These are phyloP conservation scores for Oreotrochilus melanogaster DNA, from an alignment of 2,113 vertebrate species.

Conservation along the genomic window DNA sequence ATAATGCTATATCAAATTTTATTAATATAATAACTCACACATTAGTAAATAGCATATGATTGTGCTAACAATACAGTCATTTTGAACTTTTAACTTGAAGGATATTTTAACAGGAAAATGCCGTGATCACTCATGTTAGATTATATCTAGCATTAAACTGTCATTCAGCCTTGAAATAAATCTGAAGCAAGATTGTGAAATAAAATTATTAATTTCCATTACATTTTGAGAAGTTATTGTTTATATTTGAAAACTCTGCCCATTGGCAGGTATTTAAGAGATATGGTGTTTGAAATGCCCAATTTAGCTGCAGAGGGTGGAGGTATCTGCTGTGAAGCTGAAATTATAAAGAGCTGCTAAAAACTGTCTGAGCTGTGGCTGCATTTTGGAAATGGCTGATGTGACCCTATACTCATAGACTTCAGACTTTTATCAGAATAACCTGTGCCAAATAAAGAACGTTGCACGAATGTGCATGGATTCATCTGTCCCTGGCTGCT, in stretches of 20 bases:
- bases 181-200: background rate
- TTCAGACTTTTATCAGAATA: background rate
- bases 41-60: background rate
- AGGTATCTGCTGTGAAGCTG: background rate
- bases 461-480: background rate
- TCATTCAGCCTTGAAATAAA: background rate
- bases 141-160: background rate
- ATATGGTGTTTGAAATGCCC: background rate
- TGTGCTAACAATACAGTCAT: background rate
- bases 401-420: too few relatives aligned
- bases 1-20: background rate
- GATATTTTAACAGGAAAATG: background rate
- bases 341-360: background rate
- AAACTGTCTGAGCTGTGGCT: background rate
- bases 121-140: background rate
- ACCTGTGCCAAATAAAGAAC: background rate
- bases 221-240: background rate
- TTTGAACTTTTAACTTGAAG: background rate
- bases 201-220: background rate
- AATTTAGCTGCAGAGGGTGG: background rate
- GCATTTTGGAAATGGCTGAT: background rate
- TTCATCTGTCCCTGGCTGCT: background rate
- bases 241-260: background rate
- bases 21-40: background rate
- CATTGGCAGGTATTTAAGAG: background rate